Percentiles rank a stretch among this genome's conserved stretches.
These are phyloP conservation scores for Cephalopterus ornatus DNA, from an alignment of 2,113 vertebrate species.

Conservation along the genomic window DNA sequence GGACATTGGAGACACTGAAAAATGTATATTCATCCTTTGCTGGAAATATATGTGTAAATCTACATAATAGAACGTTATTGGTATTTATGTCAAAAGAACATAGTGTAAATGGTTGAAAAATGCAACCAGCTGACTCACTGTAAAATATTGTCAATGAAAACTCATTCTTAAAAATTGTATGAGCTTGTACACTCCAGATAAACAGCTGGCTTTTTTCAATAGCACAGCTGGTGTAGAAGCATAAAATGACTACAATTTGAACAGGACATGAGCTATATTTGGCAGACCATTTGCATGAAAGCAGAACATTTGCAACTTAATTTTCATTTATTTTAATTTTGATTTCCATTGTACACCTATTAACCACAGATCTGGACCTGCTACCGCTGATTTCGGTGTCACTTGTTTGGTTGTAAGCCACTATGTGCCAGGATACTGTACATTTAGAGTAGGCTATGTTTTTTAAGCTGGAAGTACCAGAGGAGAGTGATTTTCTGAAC, in stretches of 20 bases:
- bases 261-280: conserved; percentile 42
- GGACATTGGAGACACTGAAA: background rate
- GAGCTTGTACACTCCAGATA: conserved; percentile 12
- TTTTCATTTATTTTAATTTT: conserved; percentile 7
- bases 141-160: conserved; percentile 27
- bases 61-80: background rate
- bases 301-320: conserved; percentile 14
- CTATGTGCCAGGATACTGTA: background rate
- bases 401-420: background rate
- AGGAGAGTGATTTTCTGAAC: background rate
- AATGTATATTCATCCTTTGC: background rate
- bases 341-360: background rate
- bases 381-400: background rate
- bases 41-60: background rate
- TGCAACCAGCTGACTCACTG: conserved; percentile 29
- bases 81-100: background rate
- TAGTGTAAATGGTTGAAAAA: background rate
- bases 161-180: conserved; percentile 4
- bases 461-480: background rate
- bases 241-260: conserved; percentile 23
- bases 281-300: conserved; percentile 40
- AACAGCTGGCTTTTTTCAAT: conserved; percentile 48
- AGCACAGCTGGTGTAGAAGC: conserved; percentile 37
- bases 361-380: background rate
- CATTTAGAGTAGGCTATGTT: background rate